Evolutionary conservation across 92 coral and sea anemone species (phyloP).

Genomic region (Zoanthus sansibaricus): DNA sequence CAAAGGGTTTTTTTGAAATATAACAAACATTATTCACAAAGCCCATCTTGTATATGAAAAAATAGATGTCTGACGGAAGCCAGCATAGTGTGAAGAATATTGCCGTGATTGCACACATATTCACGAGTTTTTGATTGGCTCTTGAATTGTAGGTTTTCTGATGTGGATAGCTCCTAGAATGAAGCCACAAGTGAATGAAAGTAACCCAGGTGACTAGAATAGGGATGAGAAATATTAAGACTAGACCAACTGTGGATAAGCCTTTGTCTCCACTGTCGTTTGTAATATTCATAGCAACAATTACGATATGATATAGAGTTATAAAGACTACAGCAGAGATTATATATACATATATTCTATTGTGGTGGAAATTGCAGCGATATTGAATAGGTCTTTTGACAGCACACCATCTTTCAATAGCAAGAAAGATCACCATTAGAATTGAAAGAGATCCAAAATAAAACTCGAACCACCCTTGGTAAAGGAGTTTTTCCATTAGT

Average conservation of each 20-base stretch:
- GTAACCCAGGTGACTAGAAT: background rate
- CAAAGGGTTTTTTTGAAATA: background rate
- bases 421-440: background rate
- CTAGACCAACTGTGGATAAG: background rate
- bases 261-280: no score
- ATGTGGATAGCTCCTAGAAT: background rate
- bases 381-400: background rate
- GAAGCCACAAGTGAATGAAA: background rate
- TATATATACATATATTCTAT: background rate
- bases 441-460: background rate
- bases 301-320: no score
- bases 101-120: background rate
- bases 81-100: background rate
- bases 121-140: no score
- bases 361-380: constrained; percentile 4
- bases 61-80: background rate
- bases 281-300: no score
- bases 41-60: background rate
- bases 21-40: no score
- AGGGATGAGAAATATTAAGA: background rate
- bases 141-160: background rate
- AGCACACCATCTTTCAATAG: constrained; percentile 17
- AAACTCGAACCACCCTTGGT: background rate
- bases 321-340: background rate
- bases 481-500: background rate